Evolutionary conservation across 2,888 invertebrate genomes (phyloP).

Genomic region (Ommatoiulus sabulosus): DNA sequence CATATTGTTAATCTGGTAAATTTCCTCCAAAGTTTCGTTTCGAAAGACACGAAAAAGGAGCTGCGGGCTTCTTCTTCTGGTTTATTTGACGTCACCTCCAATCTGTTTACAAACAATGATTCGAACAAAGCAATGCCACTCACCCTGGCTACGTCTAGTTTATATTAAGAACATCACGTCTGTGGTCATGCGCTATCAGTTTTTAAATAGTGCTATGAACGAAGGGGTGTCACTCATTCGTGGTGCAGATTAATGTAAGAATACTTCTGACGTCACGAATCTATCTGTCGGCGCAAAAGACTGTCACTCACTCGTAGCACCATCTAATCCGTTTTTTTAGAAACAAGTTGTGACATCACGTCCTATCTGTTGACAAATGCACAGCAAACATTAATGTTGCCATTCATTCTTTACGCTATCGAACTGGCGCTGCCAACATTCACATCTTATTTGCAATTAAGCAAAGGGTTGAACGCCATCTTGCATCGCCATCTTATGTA

Average conservation of each 20-base stretch:
- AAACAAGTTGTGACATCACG: background rate
- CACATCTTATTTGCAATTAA: background rate
- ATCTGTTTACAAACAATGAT: conserved; percentile 28
- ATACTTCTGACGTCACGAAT: background rate
- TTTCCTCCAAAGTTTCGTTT: background rate
- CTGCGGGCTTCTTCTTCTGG: background rate
- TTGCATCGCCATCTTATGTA: background rate
- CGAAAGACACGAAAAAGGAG: background rate
- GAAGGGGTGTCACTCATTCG: conserved; percentile 16
- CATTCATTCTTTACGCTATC: background rate
- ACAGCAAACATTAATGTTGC: background rate
- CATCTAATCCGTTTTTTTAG: background rate
- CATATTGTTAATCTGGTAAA: too few relatives aligned
- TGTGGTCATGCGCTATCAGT: background rate
- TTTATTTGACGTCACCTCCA: background rate
- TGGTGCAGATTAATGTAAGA: background rate
- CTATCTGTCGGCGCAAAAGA: background rate
- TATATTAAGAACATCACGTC: background rate
- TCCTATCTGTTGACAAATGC: conserved; percentile 7
- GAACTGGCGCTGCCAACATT: background rate
- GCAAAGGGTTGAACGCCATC: conserved; percentile 16
- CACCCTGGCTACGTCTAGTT: background rate
- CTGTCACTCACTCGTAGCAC: background rate
- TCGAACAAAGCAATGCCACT: background rate
- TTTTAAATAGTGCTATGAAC: conserved; percentile 7